phyloP scores from a whole-genome alignment of 2,888 invertebrate species.

The Amphipoea lucens region DNA sequence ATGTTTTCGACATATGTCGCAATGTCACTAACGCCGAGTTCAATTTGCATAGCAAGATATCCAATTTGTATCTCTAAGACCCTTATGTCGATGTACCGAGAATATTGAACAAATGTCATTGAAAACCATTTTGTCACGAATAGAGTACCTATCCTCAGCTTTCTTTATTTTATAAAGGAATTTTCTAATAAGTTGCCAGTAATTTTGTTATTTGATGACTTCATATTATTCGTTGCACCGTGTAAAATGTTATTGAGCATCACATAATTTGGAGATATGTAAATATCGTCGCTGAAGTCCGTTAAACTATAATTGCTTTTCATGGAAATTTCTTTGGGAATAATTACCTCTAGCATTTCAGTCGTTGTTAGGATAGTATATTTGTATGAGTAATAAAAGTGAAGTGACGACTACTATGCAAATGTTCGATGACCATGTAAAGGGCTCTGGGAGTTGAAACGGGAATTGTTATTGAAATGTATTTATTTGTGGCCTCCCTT shows the following conservation, averaged over 20 bases:
- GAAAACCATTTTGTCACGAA: slow-evolving; percentile 31
- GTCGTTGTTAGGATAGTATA: slow-evolving; percentile 33
- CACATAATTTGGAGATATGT: slow-evolving; percentile 48
- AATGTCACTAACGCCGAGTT: slow-evolving; percentile 65
- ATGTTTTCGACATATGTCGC: slow-evolving; percentile 72
- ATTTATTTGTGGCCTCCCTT: slow-evolving; percentile 17
- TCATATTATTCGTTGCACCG: slow-evolving; percentile 14
- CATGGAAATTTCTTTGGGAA: slow-evolving; percentile 46
- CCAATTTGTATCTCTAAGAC: slow-evolving; percentile 64
- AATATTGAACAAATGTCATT: slow-evolving; percentile 43
- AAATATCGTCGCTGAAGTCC: slow-evolving; percentile 42
- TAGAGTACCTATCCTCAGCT: neutral
- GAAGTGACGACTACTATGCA: slow-evolving; percentile 30
- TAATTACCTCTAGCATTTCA: slow-evolving; percentile 30
- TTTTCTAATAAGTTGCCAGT: slow-evolving; percentile 39
- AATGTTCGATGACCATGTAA: slow-evolving; percentile 43
- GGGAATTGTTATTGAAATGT: slow-evolving; percentile 44
- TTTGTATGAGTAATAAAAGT: slow-evolving; percentile 25
- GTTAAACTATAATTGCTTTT: slow-evolving; percentile 54
- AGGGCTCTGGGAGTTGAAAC: slow-evolving; percentile 22
- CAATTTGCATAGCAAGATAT: slow-evolving; percentile 66
- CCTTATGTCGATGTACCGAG: slow-evolving; percentile 33
- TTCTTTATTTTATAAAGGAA: slow-evolving; percentile 40
- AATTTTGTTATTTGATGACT: slow-evolving; percentile 39
- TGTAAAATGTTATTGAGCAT: slow-evolving; percentile 47